A percentile compares a stretch with the other conserved stretches of the same genome.
phyloP scores from a whole-genome alignment of 1,140 invertebrate species.

The Drosophila ananassae region DNA sequence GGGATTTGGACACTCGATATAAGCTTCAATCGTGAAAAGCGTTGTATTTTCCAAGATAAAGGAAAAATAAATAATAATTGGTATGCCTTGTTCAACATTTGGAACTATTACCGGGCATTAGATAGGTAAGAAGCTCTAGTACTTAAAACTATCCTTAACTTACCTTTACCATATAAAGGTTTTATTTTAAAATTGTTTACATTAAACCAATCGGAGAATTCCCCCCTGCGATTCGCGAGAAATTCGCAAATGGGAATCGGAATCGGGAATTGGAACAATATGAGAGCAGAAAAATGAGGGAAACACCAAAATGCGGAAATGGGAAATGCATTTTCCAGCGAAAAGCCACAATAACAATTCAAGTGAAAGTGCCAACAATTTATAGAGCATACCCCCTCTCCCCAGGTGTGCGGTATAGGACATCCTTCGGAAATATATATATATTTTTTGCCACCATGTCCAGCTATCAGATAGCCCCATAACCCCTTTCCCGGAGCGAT shows the following conservation, averaged over 20 bases:
- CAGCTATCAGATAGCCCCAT: background rate
- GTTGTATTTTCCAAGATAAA: too few species aligned
- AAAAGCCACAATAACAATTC: slow-evolving; percentile 21
- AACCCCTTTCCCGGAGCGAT: background rate
- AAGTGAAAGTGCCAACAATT: slow-evolving; percentile 15
- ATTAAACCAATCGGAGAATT: slow-evolving; percentile 11
- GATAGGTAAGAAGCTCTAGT: too few species aligned
- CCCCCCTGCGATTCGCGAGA: background rate
- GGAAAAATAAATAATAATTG: too few species aligned
- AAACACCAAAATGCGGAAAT: background rate
- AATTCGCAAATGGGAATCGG: background rate
- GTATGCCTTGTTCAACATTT: too few species aligned
- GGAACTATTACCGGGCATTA: too few species aligned
- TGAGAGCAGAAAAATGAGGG: too few species aligned
- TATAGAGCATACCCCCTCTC: background rate
- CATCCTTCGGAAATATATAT: background rate
- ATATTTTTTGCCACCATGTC: background rate
- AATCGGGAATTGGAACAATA: background rate
- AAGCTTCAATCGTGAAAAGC: too few species aligned
- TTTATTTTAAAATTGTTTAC: slow-evolving; percentile 3
- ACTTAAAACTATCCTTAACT: background rate
- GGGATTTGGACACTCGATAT: too few species aligned
- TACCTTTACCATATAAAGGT: background rate
- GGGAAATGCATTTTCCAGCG: slow-evolving; percentile 25
- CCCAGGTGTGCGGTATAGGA: background rate